Base-by-base conservation (phyloP, 2,888 invertebrate genomes). In the Camptogramma bilineatum region DNA sequence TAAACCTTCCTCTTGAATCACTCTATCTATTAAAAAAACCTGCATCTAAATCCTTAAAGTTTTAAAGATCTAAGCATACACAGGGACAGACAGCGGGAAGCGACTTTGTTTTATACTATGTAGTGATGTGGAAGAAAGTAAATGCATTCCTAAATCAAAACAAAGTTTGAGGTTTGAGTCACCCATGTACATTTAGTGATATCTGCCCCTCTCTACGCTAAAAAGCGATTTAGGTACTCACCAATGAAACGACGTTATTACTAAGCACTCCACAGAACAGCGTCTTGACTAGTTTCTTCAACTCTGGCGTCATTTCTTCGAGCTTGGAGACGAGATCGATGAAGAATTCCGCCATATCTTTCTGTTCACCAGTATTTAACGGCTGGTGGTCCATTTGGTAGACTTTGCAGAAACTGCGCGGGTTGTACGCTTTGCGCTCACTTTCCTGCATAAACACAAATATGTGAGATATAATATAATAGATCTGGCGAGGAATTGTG, bases 351-450 rank as follows among this genome's bases (percentile, higher is more conserved):
- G 98, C 98, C 99, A 99, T 99, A 82, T 99, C 99, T 82, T 99
- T 99, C 87, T 99, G 99, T 82, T 99, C 99, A 0, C 98, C 98
- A 0, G 98, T 98, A 85, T 99, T 99, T 7, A 99, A 87, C 0
- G 98, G 98, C 83, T 98, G 98, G 83, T 98, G 98, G 84, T 99
- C 98, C 99, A 99, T 99, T 58, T 98, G 98, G 88, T 99, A 99
- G 0, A 98, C 98, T 73, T 98, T 97, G 86, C 99, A 99, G 86
- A 99, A 99, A 73, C 97, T 97, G 53, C 98, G 94, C 0, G 99
- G 99, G 88, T 98, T 98, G 87, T 98, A 99, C 0, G 98, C 97
- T 86, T 98, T 98, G 21, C 99, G 94, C 84, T 99, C 98, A 76
- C 98, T 98, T 85, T 98, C 98, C 94, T 97, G 76, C 68, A 70